Evolutionary conservation across 2,797 vertebrate genomes (phyloP).

Genomic region (Sternarchorhynchus goeldii): DNA sequence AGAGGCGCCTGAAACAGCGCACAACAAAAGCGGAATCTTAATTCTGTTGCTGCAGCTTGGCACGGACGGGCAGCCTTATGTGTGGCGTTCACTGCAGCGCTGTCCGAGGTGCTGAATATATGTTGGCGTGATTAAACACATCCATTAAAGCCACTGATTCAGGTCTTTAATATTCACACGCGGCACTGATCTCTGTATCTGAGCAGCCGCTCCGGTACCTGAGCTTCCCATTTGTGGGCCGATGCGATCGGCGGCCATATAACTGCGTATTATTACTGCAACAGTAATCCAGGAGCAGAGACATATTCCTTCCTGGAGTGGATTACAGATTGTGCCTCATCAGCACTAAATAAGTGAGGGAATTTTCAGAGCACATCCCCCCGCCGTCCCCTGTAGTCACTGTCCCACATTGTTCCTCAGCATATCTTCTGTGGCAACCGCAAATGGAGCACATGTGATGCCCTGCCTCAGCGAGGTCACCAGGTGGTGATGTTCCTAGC

Average conservation of each 20-base stretch:
- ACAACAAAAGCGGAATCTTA: slow-evolving; percentile 47
- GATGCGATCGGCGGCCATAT: slow-evolving; percentile 10
- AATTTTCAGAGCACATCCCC: slow-evolving; percentile 13
- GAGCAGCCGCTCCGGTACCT: slow-evolving; percentile 14
- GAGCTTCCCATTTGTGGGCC: slow-evolving; percentile 15
- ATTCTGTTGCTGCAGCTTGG: background rate
- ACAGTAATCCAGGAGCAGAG: slow-evolving; percentile 34
- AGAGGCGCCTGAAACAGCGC: slow-evolving; percentile 39
- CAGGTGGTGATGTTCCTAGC: background rate
- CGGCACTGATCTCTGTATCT: background rate
- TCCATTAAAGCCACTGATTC: background rate
- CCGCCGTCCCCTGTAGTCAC: slow-evolving; percentile 3
- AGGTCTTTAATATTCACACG: slow-evolving; percentile 23
- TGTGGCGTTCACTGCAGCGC: too few relatives aligned
- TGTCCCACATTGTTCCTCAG: background rate
- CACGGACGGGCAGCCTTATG: too few relatives aligned
- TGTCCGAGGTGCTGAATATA: background rate
- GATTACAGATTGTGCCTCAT: slow-evolving; percentile 39
- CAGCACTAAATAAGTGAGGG: slow-evolving; percentile 38
- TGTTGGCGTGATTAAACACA: slow-evolving; percentile 25
- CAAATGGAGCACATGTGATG: background rate
- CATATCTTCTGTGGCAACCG: slow-evolving; percentile 11
- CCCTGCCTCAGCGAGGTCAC: background rate
- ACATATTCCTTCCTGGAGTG: slow-evolving; percentile 25
- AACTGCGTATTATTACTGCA: slow-evolving; percentile 14